Base-by-base conservation (phyloP, 2,888 invertebrate genomes). In the Stratiomys singularior region DNA sequence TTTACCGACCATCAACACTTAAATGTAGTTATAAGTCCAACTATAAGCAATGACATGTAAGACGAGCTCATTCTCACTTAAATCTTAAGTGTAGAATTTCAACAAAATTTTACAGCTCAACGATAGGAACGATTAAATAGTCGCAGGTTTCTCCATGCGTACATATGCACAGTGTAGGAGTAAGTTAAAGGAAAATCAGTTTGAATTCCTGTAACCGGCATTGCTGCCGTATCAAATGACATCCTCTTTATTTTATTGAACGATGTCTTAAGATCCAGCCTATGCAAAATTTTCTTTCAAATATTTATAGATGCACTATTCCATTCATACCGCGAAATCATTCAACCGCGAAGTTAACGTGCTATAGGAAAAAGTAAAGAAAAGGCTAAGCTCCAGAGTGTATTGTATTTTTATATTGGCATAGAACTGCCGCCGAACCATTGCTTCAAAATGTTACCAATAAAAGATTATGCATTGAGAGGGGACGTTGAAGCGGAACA, bases 401-500 rank as follows among this genome's bases (percentile, higher is more conserved):
- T 18, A 9, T 5, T 15, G 15, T 18, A 13, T 13, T 13, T 13
- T 18, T 52, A 52, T 3, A 37, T 37, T 18, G 15, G 4, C 15
- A 18, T 52, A 37, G 52, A 13, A 4, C 4, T 15, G 52, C 52
- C n/a, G 4, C 52, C 4, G 18, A 37, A 37, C 3, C 9, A 37
- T 37, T 37, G 5, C 3, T 5, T 37, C 5, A 37, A 5, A 37
- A 37, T 9, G 37, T 37, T 37, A 52, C 52, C 4, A 52, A 52
- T 52, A 13, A 25, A 64, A 4, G 21, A 67, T 21, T n/a, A 44
- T 27, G 47, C 47, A 47, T 27, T 47, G 47, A 47, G 5, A 21
- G 25, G 47, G 27, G 47, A 71, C 71, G 27, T 47, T 71, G 71
- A 71, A 52, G 71, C 71, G 71, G 46, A 47, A 71, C 71, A 71